Evolutionary conservation across 92 coral and sea anemone species (phyloP).

Genomic region (Palythoa grandiflora): DNA sequence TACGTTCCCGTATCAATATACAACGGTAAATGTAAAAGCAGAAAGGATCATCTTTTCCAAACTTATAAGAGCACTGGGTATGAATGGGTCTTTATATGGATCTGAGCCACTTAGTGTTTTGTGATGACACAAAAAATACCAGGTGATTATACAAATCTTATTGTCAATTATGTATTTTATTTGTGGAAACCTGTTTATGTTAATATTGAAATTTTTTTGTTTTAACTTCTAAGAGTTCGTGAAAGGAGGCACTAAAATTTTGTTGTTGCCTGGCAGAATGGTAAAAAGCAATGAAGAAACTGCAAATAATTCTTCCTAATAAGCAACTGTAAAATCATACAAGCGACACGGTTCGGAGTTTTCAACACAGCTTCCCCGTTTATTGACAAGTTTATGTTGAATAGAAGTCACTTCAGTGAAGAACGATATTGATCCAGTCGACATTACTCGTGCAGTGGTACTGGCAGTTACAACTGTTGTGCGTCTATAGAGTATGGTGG

Average conservation of each 20-base stretch:
- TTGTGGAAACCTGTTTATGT: constrained; percentile 11
- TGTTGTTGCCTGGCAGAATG: background rate
- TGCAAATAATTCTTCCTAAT: background rate
- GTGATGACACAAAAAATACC: background rate
- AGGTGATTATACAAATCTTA: constrained; percentile 25
- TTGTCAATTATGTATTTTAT: constrained; percentile 24
- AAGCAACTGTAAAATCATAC: too few relatives aligned
- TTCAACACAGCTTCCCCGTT: background rate
- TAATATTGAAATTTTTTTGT: background rate
- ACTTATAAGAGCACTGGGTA: background rate
- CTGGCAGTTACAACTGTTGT: background rate
- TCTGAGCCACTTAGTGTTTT: background rate
- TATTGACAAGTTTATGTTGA: background rate
- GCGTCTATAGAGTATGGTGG: background rate
- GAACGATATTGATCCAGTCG: constrained; percentile 16
- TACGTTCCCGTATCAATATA: background rate
- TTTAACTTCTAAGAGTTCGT: background rate
- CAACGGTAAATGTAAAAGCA: too few relatives aligned
- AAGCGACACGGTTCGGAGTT: background rate
- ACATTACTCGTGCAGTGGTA: background rate
- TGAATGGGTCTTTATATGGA: background rate
- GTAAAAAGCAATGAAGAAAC: background rate
- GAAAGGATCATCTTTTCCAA: background rate
- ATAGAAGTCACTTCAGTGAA: constrained; percentile 2
- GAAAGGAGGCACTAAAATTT: background rate